A percentile compares a stretch with the other conserved stretches of the same genome.
These are phyloP conservation scores for Spizaetus ornatus DNA, from an alignment of 2,113 vertebrate species.

Conservation along the genomic window DNA sequence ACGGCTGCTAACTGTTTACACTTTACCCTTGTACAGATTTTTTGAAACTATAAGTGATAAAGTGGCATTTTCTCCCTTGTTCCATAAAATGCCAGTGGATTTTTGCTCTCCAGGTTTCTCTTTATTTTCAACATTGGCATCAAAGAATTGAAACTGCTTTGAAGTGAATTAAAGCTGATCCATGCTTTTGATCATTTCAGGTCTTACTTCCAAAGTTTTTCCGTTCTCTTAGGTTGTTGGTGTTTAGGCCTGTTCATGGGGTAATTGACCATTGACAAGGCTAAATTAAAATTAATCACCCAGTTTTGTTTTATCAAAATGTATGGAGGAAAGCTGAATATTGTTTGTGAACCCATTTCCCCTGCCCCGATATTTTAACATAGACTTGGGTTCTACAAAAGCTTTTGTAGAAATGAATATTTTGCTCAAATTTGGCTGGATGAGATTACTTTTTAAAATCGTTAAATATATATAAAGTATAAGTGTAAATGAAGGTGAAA, in stretches of 20 bases:
- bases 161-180: not conserved
- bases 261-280: not conserved
- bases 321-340: not conserved
- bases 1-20: not conserved
- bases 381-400: not conserved
- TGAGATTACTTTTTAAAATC: not conserved
- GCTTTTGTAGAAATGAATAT: not conserved
- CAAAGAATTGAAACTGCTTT: not conserved
- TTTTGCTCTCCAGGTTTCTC: not conserved
- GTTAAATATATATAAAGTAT: not conserved
- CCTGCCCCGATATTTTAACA: not conserved
- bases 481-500: not conserved
- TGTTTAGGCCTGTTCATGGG: not conserved
- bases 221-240: not conserved
- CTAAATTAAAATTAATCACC: not conserved
- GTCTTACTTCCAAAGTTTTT: not conserved
- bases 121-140: not conserved
- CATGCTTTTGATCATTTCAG: not conserved
- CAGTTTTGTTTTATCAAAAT: not conserved
- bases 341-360: not conserved
- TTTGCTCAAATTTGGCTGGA: not conserved
- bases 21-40: not conserved
- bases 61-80: not conserved
- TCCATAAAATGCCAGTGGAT: not conserved
- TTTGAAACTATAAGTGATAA: not conserved